These are phyloP conservation scores for Anseranas semipalmata DNA, from an alignment of 2,113 vertebrate species.

Conservation along the genomic window DNA sequence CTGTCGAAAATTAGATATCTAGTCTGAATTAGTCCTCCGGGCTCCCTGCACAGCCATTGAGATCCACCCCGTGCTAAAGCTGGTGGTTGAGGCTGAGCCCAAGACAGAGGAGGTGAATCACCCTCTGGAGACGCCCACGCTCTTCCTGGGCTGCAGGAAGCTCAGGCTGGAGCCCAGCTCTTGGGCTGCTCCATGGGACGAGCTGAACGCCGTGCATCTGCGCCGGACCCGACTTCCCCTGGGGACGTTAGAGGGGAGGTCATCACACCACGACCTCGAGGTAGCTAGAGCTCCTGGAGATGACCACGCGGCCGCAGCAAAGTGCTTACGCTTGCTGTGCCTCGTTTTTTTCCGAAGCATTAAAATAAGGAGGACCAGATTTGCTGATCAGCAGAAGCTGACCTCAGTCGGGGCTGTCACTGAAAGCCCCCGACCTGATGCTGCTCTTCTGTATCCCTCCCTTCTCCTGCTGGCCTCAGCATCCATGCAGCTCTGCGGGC, in stretches of 20 bases:
- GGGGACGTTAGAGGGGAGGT: neutral
- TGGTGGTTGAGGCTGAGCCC: slow-evolving; percentile 5
- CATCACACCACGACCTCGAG: neutral
- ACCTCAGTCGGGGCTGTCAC: slow-evolving; percentile 13
- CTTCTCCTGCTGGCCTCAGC: slow-evolving; percentile 62
- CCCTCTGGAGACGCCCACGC: neutral
- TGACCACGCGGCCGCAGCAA: neutral
- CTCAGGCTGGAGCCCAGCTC: neutral
- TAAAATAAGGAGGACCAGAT: neutral
- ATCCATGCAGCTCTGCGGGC: neutral
- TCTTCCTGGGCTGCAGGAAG: neutral
- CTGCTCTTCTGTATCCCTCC: neutral
- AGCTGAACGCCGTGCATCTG: neutral
- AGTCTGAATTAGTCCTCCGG: slow-evolving; percentile 49
- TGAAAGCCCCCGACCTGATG: neutral
- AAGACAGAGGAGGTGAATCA: slow-evolving; percentile 41
- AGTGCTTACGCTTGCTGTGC: neutral
- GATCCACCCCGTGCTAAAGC: slow-evolving; percentile 35
- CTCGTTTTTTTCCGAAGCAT: neutral
- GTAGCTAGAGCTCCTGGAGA: neutral
- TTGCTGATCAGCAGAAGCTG: slow-evolving; percentile 54
- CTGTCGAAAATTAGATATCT: slow-evolving; percentile 46
- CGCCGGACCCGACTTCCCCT: neutral
- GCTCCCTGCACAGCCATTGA: slow-evolving; percentile 19
- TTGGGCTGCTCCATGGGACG: neutral